Conservation (phyloP, 2,113 vertebrate species). For the Micronycteris hirsuta region DNA sequence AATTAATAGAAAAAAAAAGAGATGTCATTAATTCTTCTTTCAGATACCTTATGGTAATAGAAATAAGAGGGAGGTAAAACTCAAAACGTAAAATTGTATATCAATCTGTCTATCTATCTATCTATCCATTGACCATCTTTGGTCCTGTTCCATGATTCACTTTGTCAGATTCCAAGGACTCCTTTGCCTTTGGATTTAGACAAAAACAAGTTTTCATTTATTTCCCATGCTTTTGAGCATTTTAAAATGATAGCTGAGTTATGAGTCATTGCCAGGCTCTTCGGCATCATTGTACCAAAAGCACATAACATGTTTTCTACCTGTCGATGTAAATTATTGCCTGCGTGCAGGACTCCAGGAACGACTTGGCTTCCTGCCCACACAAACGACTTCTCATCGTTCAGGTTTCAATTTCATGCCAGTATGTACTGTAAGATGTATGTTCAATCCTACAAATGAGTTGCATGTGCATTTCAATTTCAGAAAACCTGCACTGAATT, state of each 20-base stretch:
- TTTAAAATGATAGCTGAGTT: constrained; percentile 46
- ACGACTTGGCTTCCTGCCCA: constrained; percentile 55
- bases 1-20: neutral
- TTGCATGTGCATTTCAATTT: constrained; percentile 70
- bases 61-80: neutral
- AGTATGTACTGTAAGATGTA: constrained; percentile 64
- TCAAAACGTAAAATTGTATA: neutral
- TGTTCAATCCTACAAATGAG: constrained; percentile 60
- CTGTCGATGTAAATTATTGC: constrained; percentile 68
- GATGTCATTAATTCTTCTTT: neutral
- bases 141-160: neutral
- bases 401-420: constrained; percentile 59
- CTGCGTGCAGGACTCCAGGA: constrained; percentile 57
- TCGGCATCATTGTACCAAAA: constrained; percentile 29
- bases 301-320: constrained; percentile 65
- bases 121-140: neutral
- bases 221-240: constrained; percentile 38
- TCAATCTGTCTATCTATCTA: neutral
- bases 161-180: constrained; percentile 31
- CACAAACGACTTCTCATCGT: constrained; percentile 59
- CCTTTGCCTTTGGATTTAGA: constrained; percentile 18
- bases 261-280: constrained; percentile 38
- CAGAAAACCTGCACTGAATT: constrained; percentile 67
- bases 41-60: neutral
- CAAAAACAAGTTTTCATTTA: constrained; percentile 32